These are phyloP conservation scores for Formica aserva DNA, from an alignment of 2,888 invertebrate species.

Conservation along the genomic window DNA sequence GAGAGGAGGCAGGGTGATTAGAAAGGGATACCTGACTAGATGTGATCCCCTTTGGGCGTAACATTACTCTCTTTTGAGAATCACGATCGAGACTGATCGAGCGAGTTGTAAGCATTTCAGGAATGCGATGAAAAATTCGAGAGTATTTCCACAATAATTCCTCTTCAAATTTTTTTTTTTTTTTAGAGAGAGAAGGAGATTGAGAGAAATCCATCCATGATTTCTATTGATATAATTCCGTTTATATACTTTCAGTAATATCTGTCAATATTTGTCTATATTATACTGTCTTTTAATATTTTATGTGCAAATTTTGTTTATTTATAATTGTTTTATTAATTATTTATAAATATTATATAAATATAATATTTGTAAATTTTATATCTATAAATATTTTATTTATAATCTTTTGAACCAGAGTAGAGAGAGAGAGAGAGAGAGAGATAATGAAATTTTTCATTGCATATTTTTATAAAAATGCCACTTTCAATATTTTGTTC, in stretches of 20 bases:
- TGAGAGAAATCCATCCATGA: not conserved
- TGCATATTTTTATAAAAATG: not conserved
- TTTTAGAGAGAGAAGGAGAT: not conserved
- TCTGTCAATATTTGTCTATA: not conserved
- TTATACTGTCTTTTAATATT: not conserved
- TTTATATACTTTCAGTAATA: not conserved
- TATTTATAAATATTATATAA: too few relatives aligned
- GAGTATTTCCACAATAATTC: not conserved
- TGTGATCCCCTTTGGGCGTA: constrained; percentile 15
- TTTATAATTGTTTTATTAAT: not conserved
- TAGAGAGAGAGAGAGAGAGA: not conserved
- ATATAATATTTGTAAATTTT: not conserved
- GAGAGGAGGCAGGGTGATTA: constrained; percentile 15
- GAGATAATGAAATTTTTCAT: not conserved
- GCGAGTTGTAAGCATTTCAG: constrained; percentile 11
- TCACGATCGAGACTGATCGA: not conserved
- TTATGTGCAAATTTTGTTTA: not conserved
- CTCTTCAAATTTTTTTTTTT: not conserved
- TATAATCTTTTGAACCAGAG: not conserved
- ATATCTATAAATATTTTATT: not conserved
- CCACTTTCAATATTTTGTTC: not conserved
- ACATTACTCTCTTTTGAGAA: constrained; percentile 38
- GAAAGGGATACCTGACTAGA: constrained; percentile 43
- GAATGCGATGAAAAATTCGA: constrained; percentile 27
- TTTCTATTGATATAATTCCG: not conserved